Evolutionary conservation across 2,113 vertebrate species (phyloP).

Genomic region (Pseudorhombus dupliciocellatus): DNA sequence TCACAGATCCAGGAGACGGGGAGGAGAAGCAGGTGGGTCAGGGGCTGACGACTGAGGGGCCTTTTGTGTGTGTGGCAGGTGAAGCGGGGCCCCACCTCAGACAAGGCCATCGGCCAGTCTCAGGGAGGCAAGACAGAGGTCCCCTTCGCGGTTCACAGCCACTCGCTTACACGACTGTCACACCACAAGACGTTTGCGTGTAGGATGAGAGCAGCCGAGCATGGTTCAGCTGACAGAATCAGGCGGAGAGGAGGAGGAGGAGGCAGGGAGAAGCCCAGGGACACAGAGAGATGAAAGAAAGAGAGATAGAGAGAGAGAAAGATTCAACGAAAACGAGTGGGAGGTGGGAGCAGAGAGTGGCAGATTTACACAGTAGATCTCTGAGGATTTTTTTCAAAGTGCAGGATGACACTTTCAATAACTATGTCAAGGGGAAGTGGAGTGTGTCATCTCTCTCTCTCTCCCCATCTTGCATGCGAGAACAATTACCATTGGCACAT

Average conservation of each 20-base stretch:
- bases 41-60: not conserved
- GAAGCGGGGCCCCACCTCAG: constrained; percentile 33
- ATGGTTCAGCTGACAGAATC: constrained; percentile 46
- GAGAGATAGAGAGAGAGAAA: not conserved
- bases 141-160: constrained; percentile 55
- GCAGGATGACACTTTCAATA: constrained; percentile 65
- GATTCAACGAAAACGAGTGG: constrained; percentile 33
- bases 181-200: constrained; percentile 31
- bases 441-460: constrained; percentile 53
- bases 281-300: not conserved
- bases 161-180: constrained; percentile 54
- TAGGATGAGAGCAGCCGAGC: constrained; percentile 49
- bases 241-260: constrained; percentile 10
- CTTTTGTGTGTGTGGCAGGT: not conserved
- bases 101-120: constrained; percentile 30
- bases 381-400: constrained; percentile 53
- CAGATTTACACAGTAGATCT: constrained; percentile 39
- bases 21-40: constrained; percentile 2
- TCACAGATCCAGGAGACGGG: not conserved
- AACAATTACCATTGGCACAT: constrained; percentile 53
- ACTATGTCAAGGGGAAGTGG: constrained; percentile 59
- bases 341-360: constrained; percentile 29
- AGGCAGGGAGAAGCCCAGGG: constrained; percentile 10
- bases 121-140: constrained; percentile 36
- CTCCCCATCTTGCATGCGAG: constrained; percentile 43